Evolutionary conservation across 1,140 invertebrate species (phyloP), one percentile per base, ranked within the genome.

Genomic region (Dinoponera quadriceps): DNA sequence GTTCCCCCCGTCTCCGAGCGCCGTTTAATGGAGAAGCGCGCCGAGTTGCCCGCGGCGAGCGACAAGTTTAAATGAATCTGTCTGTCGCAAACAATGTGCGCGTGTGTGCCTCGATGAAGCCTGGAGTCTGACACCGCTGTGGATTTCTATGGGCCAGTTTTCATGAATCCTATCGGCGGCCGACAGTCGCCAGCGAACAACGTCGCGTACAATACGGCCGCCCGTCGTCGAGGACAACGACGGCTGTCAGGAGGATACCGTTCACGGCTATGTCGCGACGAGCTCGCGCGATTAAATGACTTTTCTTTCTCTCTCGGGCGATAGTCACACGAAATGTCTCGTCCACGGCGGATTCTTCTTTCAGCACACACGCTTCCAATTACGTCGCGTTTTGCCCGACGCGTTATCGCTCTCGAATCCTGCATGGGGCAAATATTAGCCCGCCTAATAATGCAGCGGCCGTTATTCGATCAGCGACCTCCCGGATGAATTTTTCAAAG

Each of bases 51-150:
- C 71, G 66, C 55, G 65, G 11, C 72, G 65, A 84, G 71, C 86
- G 89, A 88, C 88, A 87, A 86, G 85, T 91, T 88, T 90, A 90
- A 91, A 91, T 90, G 91, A 92, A 92, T 92, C 86, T 90, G 91
- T 91, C 91, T 81, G 59, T 66, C 55, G 48, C 90, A 90, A 89
- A 91, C 90, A 91, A 92, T 90, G 25, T 57, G 51, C 13, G 51
- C 25, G 27, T 20, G 13, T 51, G 69, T 51, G 29, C 71, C 44
- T 14, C 82, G 55, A 33, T 82, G 68, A 78, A 57, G 55, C 13
- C 13, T 29, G 48, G 29, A 66, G 69, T 86, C 69, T 83, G 89
- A 84, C 71, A 77, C 82, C 75, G 82, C 65, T 18, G 54, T 65
- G 81, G 85, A 91, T 90, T 90, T 88, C 88, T 86, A 85, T 82